Conservation (phyloP, 2,113 vertebrate genomes). For the Myiozetetes cayanensis region DNA sequence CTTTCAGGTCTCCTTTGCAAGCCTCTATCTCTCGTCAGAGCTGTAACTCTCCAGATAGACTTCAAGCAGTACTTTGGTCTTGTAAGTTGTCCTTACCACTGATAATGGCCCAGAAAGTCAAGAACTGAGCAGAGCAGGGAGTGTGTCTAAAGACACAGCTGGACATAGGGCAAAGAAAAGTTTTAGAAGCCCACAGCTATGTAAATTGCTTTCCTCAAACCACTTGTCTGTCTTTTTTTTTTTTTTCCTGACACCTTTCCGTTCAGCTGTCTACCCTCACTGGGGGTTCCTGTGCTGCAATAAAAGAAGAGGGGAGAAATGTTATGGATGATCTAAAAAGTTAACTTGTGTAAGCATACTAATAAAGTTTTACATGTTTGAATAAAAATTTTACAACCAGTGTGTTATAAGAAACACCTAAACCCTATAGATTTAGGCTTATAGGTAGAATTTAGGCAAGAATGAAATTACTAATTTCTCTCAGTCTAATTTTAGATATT, state of each 20-base stretch:
- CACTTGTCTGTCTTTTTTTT: background rate
- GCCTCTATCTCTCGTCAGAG: background rate
- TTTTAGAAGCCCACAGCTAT: background rate
- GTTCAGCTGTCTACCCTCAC: background rate
- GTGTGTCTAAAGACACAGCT: background rate
- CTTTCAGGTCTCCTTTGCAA: background rate
- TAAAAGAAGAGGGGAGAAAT: background rate
- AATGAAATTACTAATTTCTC: background rate
- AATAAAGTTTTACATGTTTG: background rate
- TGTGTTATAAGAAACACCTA: background rate
- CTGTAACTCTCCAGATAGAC: background rate
- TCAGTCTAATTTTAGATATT: background rate
- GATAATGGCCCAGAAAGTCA: background rate
- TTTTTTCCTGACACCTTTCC: fast-evolving
- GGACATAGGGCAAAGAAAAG: background rate
- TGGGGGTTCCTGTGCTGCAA: fast-evolving
- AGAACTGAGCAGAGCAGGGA: background rate
- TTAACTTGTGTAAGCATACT: background rate
- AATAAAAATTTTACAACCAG: background rate
- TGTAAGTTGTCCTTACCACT: background rate
- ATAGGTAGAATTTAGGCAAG: background rate
- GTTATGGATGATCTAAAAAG: background rate
- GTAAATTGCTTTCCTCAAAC: background rate
- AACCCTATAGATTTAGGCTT: background rate
- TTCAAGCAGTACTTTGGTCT: background rate